Evolutionary conservation across 30 jellyfish, hydroid and myxozoan species (phyloP).

Genomic region (Aurelia aurita complex sp. Pacific): DNA sequence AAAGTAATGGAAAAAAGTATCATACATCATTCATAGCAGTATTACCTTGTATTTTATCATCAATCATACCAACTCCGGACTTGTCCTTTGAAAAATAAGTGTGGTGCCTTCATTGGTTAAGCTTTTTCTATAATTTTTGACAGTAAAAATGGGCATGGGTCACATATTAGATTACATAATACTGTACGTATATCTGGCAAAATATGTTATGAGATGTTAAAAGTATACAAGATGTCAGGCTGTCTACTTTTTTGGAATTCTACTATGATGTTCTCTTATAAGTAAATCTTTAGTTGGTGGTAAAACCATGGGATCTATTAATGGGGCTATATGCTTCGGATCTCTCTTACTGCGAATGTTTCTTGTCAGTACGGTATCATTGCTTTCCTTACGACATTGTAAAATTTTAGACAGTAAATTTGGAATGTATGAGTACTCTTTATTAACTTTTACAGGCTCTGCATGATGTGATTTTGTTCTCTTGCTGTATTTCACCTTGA

Average conservation of each 20-base stretch:
- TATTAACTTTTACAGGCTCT: constrained; percentile 7
- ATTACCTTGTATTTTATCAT: no score
- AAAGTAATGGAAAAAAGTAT: no score
- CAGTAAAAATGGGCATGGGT: no score
- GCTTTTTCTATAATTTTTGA: no score
- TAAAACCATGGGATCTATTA: constrained; percentile 4
- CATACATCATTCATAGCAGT: no score
- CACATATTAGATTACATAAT: no score
- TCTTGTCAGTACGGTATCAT: constrained; percentile 1
- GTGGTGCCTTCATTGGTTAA: no score
- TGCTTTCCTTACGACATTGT: constrained; percentile 21
- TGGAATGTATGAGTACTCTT: constrained; percentile 5
- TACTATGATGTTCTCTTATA: background rate
- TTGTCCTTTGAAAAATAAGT: no score
- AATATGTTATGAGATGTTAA: no score
- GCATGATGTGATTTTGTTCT: constrained; percentile 19
- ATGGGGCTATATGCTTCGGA: constrained; percentile 14
- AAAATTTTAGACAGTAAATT: background rate
- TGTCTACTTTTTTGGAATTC: background rate
- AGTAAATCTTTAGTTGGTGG: background rate
- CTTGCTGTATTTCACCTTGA: constrained; percentile 14
- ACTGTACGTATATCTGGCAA: no score
- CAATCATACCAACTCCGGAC: no score
- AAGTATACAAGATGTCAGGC: no score
- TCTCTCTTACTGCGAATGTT: constrained; percentile 1